These are phyloP conservation scores for Drosophila tropicalis DNA, from an alignment of 1,140 invertebrate genomes.

Conservation along the genomic window DNA sequence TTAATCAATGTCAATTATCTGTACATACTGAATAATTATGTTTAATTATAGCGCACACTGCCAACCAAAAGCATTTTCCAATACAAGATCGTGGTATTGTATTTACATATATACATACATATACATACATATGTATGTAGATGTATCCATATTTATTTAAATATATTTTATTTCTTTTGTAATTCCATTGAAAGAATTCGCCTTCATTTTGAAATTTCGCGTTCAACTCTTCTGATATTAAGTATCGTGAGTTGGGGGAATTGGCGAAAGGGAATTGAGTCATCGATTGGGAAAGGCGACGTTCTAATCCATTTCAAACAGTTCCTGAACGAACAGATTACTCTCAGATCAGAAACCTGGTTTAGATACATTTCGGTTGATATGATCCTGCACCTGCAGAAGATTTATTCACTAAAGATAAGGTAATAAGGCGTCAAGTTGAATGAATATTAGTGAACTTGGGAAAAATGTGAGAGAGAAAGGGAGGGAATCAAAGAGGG, in stretches of 20 bases:
- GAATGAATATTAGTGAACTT: not conserved
- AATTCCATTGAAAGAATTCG: conserved; percentile 8
- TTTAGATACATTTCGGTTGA: too few species aligned
- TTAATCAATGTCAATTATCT: conserved; percentile 83
- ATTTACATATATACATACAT: conserved; percentile 35
- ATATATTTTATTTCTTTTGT: conserved; percentile 25
- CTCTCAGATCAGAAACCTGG: not conserved
- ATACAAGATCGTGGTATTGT: conserved; percentile 59
- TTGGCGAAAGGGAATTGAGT: conserved; percentile 31
- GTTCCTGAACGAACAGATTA: too few species aligned
- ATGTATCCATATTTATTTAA: conserved; percentile 29
- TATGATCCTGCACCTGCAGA: too few species aligned
- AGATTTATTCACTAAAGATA: too few species aligned
- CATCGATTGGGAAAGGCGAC: conserved; percentile 1
- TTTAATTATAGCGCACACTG: conserved; percentile 73
- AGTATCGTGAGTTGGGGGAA: conserved; percentile 1
- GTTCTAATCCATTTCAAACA: conserved; percentile 11
- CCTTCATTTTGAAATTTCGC: conserved; percentile 3
- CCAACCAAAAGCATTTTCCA: conserved; percentile 70
- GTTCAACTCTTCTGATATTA: not conserved
- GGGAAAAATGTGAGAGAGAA: not conserved
- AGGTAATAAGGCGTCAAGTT: too few species aligned
- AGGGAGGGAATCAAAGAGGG: not conserved
- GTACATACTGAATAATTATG: conserved; percentile 82
- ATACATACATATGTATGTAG: conserved; percentile 24